Percentiles rank a stretch among this genome's conserved stretches.
These are phyloP conservation scores for Chrysomela aeneicollis DNA, from an alignment of 2,888 invertebrate species.

Conservation along the genomic window DNA sequence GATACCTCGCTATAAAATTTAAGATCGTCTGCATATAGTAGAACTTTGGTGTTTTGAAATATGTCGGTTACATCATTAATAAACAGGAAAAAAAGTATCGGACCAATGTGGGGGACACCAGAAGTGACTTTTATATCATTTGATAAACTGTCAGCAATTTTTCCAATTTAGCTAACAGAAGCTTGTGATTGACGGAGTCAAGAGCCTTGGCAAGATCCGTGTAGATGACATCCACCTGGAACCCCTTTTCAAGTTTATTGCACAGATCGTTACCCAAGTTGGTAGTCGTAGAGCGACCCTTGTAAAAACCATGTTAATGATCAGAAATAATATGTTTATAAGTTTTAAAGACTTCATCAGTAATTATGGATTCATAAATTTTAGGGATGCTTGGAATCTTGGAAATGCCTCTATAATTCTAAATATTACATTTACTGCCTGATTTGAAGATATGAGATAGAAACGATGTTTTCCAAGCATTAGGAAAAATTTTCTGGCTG, in stretches of 20 bases:
- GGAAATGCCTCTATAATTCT: constrained; percentile 24
- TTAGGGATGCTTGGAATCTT: constrained; percentile 17
- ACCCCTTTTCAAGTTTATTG: background rate
- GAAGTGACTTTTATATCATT: background rate
- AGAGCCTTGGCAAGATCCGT: constrained; percentile 7
- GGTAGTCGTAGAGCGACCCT: background rate
- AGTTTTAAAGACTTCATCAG: constrained; percentile 11
- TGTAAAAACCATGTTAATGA: constrained; percentile 11
- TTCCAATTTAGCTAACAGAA: constrained; percentile 3
- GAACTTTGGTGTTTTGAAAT: constrained; percentile 6
- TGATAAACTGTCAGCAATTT: background rate
- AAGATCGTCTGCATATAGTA: background rate
- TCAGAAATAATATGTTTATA: constrained; percentile 10
- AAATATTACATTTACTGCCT: constrained; percentile 15
- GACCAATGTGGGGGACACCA: background rate
- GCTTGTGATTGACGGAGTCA: constrained; percentile 8
- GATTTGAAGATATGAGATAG: constrained; percentile 19
- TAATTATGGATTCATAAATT: constrained; percentile 18
- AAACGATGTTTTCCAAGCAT: constrained; percentile 17
- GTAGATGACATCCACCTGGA: constrained; percentile 5
- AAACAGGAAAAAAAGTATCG: constrained; percentile 3
- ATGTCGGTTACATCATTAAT: background rate
- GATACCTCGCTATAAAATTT: background rate
- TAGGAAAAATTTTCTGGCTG: constrained; percentile 5
- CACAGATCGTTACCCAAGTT: background rate